These are phyloP conservation scores for Synanthedon tipuliformis DNA, from an alignment of 2,888 invertebrate species.

Conservation along the genomic window DNA sequence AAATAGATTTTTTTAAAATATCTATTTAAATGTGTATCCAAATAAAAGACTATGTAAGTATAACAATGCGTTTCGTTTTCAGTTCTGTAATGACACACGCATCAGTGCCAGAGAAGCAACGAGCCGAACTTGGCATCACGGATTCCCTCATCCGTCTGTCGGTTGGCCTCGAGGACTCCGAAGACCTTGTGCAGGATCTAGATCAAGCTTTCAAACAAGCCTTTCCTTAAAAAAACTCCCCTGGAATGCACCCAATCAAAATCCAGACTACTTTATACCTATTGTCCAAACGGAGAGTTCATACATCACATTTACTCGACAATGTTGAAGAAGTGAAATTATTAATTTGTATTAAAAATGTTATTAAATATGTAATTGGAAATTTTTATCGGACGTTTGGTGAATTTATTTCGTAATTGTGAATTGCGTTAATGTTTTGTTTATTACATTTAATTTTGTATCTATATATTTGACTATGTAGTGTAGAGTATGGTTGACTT, in stretches of 20 bases:
- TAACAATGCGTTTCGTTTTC: conserved; percentile 4
- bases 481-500: no score
- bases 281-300: neutral
- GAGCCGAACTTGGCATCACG: conserved; percentile 81
- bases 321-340: neutral
- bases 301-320: neutral
- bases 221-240: conserved; percentile 24
- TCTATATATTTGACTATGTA: no score
- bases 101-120: conserved; percentile 82
- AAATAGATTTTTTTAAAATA: no score
- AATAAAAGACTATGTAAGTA: no score
- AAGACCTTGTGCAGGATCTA: conserved; percentile 88
- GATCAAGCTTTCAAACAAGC: conserved; percentile 79
- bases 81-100: conserved; percentile 96
- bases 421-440: neutral
- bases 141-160: conserved; percentile 89
- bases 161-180: conserved; percentile 88
- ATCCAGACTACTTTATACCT: conserved; percentile 1
- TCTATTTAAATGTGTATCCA: no score
- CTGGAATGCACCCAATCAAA: neutral
- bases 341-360: neutral
- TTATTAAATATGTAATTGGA: neutral
- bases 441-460: neutral
- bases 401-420: neutral
- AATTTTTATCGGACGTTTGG: no score